Evolutionary conservation across 2,797 vertebrate species (phyloP).

Genomic region (Crypturellus tataupa): DNA sequence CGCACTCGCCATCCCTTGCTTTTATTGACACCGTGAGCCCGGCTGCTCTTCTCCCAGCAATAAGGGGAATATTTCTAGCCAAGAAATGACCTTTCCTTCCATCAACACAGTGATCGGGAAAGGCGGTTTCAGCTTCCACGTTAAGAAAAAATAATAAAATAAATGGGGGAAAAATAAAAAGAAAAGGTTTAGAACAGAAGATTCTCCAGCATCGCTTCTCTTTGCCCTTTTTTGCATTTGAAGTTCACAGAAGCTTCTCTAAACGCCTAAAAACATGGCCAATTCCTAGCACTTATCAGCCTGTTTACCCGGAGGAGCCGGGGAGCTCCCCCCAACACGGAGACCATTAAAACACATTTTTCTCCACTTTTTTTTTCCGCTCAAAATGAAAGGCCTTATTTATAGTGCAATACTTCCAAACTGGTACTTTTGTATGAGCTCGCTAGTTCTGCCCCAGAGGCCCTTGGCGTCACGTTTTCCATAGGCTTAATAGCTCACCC

Average conservation of each 20-base stretch:
- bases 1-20: constrained; percentile 44
- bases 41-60: constrained; percentile 45
- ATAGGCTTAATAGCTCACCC: neutral
- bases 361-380: neutral
- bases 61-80: constrained; percentile 52
- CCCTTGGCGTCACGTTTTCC: neutral
- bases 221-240: neutral
- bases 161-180: neutral
- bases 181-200: neutral
- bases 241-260: neutral
- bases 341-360: neutral
- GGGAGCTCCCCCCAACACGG: neutral
- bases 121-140: neutral
- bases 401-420: neutral
- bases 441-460: neutral
- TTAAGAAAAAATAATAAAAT: neutral
- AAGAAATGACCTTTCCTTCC: constrained; percentile 46
- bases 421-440: neutral
- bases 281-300: neutral
- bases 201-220: neutral
- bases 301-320: neutral
- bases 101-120: constrained; percentile 9
- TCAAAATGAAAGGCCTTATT: constrained; percentile 21
- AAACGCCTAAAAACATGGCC: neutral
- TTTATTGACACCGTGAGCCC: constrained; percentile 57